Evolutionary conservation across 1,140 invertebrate genomes (phyloP).

Genomic region (Ladona fulva): DNA sequence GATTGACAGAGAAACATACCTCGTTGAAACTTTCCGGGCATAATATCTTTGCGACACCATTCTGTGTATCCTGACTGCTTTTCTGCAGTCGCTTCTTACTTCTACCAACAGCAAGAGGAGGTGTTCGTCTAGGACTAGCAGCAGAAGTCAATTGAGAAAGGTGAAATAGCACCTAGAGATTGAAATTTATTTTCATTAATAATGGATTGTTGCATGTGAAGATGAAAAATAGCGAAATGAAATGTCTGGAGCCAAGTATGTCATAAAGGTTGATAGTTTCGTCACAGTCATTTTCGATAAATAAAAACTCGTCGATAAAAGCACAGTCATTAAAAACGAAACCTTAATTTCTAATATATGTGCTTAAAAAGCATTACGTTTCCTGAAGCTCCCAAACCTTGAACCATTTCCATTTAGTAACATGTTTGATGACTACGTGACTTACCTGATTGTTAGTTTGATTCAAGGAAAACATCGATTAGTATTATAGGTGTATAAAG

Average conservation of each 20-base stretch:
- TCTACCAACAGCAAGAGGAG: neutral
- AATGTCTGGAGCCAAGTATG: no score
- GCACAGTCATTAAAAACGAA: no score
- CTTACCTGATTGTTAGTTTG: conserved; percentile 1
- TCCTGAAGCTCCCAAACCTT: no score
- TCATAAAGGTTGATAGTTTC: no score
- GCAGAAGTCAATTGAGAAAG: neutral
- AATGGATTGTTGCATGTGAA: no score
- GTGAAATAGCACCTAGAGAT: neutral
- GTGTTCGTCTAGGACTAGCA: neutral
- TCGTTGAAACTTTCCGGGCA: neutral
- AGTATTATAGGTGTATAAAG: neutral
- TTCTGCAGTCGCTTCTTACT: neutral
- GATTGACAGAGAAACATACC: neutral
- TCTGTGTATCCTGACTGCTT: neutral
- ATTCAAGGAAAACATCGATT: conserved; percentile 2
- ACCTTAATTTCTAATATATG: no score
- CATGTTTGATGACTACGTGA: neutral
- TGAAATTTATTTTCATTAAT: no score
- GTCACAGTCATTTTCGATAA: no score
- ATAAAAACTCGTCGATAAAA: no score
- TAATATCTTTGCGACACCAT: neutral
- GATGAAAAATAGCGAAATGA: no score
- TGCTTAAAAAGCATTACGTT: no score
- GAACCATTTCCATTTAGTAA: no score